Evolutionary conservation across 2,113 vertebrate genomes (phyloP), one percentile per base, ranked within the genome.

Genomic region (Suncus etruscus): DNA sequence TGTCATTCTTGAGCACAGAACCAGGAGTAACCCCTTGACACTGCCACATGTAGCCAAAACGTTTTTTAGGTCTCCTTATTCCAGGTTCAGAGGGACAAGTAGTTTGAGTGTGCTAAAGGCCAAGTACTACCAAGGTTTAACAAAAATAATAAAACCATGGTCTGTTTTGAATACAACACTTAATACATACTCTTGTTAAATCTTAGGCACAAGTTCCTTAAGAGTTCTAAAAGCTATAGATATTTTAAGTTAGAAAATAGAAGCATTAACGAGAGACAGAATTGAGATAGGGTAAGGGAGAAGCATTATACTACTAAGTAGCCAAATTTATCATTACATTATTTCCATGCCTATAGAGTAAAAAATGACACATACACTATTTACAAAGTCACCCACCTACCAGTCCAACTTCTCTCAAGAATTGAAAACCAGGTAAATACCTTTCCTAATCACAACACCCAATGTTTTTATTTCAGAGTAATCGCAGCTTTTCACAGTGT

Each of bases 391-490:
- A 61, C 63, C 82, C 31, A 79, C 83, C 14, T 86, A 20, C 77
- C 25, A 11, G 47, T 72, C 66, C 73, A 78, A 22, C 72, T 22
- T 72, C 91, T 91, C 76, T 70, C 88, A 91, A 76, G 63, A 48
- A 1, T 14, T 77, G 54, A 91, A 89, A 84, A 63, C n/a, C 47
- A 92, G 86, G 51, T 69, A 88, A 83, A 82, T 75, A 68, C 11
- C 83, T 29, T 14, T 50, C 69, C 31, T 65, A 74, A 58, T 61
- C 77, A 47, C 3, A 22, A 75, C 4, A 8, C 83, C 77, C 73
- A 69, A 45, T 80, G 77, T 50, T 72, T 79, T 76, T 74, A 90
- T 91, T 91, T 86, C 72, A 77, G 77, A 78, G 63, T 31, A 63
- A 77, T 11, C 22, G 9, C 79, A 90, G 51, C 51, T 86, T 80